Evolutionary conservation across 2,797 vertebrate genomes (phyloP), one percentile per base, ranked within the genome.

Genomic region (Hozukius guyotensis): DNA sequence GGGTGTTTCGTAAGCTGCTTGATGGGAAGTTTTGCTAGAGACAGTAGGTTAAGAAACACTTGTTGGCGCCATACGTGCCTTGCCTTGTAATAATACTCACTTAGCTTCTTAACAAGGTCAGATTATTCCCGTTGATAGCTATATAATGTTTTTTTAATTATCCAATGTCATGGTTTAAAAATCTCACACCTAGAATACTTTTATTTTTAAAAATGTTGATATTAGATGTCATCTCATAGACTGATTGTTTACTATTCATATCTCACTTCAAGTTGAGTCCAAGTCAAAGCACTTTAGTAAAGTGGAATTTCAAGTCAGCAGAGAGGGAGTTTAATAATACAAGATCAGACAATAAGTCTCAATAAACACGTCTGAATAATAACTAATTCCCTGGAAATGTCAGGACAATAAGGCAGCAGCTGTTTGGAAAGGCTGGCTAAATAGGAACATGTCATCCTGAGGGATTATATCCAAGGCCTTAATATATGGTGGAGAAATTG

Each of bases 381-480:
- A 92, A 92, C 85, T 89, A 91, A 94, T 93, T 92, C 91, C 91
- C 88, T 88, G 78, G 87, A 94, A 95, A 94, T 94, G 92, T 93
- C 94, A 95, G 75, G 75, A 87, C 91, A 92, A 93, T 92, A 93
- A 94, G 82, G 81, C 84, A 80, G 89, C 93, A 92, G 93, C 91
- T 93, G 90, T 88, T 92, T 80, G 85, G 83, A 83, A 89, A 80
- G 84, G 80, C 89, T 90, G 89, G 86, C 84, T 91, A 89, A 92
- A 89, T 80, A 87, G 77, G 82, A 89, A 80, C 70, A 64, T 62
- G 78, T 72, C 83, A 68, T 89, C 86, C 82, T 69, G 25, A 63
- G 84, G 81, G 90, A 92, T 91, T 89, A 86, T 81, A 76, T 72
- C 76, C 10, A 80, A 80, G 70, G 64, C 82, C 82, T 89, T 89